phyloP scores from a whole-genome alignment of 2,797 vertebrate genomes.

The Gymnodraco acuticeps region DNA sequence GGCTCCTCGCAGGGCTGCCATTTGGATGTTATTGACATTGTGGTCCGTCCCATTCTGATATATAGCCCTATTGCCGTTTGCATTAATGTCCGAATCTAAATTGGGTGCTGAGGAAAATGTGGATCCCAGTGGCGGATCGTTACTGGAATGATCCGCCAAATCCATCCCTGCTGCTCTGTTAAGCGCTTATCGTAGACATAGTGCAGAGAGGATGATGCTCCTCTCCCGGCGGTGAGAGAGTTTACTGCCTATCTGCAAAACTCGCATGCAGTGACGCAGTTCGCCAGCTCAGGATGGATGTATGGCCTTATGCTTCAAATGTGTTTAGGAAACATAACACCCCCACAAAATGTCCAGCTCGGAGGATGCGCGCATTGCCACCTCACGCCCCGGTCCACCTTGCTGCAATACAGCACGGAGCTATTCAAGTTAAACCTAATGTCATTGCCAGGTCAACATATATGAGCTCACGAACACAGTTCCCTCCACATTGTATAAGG shows the following conservation, averaged over 20 bases:
- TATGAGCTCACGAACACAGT: slow-evolving; percentile 46
- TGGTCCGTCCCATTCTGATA: slow-evolving; percentile 81
- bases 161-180: slow-evolving; percentile 83
- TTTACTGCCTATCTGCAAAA: slow-evolving; percentile 83
- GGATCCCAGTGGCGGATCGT: slow-evolving; percentile 79
- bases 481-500: slow-evolving; percentile 51
- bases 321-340: slow-evolving; percentile 57
- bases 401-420: slow-evolving; percentile 56
- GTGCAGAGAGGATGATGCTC: slow-evolving; percentile 65
- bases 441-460: slow-evolving; percentile 60
- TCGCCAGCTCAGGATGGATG: slow-evolving; percentile 70
- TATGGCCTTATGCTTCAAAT: slow-evolving; percentile 48
- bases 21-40: slow-evolving; percentile 82
- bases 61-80: slow-evolving; percentile 73
- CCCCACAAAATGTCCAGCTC: slow-evolving; percentile 40
- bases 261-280: slow-evolving; percentile 84
- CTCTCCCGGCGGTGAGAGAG: slow-evolving; percentile 68
- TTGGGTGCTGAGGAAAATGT: slow-evolving; percentile 79
- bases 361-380: slow-evolving; percentile 49
- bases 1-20: slow-evolving; percentile 78
- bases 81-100: slow-evolving; percentile 77
- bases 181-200: slow-evolving; percentile 75
- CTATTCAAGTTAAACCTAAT: slow-evolving; percentile 48
- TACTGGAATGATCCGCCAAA: slow-evolving; percentile 81
- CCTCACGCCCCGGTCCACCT: slow-evolving; percentile 57